These are phyloP conservation scores for Hirtodrosophila alboralis DNA, from an alignment of 2,888 invertebrate genomes.

Conservation along the genomic window DNA sequence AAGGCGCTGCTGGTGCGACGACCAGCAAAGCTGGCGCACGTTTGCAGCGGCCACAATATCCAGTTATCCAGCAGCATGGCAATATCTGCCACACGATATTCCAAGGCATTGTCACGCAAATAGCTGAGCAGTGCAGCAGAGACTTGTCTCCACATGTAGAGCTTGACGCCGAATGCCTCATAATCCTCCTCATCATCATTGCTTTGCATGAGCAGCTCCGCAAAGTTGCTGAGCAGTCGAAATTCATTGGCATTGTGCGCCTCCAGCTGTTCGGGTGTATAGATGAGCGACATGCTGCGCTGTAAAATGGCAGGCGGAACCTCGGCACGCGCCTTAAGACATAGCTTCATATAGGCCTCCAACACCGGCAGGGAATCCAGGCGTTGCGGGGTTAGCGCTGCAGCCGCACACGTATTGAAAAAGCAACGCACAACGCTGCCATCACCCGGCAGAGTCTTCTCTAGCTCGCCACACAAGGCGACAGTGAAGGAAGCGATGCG, in stretches of 20 bases:
- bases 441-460: conserved; percentile 44
- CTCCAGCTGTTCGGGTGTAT: conserved; percentile 49
- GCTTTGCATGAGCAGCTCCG: conserved; percentile 61
- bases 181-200: conserved; percentile 75
- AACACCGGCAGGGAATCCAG: conserved; percentile 40
- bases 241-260: conserved; percentile 54
- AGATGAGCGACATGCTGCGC: conserved; percentile 64
- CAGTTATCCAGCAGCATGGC: conserved; percentile 72
- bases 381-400: conserved; percentile 4
- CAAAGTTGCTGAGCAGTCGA: conserved; percentile 53
- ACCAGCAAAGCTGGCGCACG: conserved; percentile 66
- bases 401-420: conserved; percentile 56
- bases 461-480: conserved; percentile 60
- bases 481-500: conserved; percentile 58
- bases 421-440: conserved; percentile 59
- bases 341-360: conserved; percentile 62
- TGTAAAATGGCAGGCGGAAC: conserved; percentile 71
- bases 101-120: conserved; percentile 63
- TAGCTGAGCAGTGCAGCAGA: conserved; percentile 62
- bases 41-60: conserved; percentile 81
- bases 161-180: conserved; percentile 68
- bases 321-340: conserved; percentile 57
- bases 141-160: conserved; percentile 79
- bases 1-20: conserved; percentile 55
- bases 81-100: conserved; percentile 67